Percentiles rank a stretch among this genome's conserved stretches.
These are phyloP conservation scores for Rhodeus uyekii DNA, from an alignment of 2,797 vertebrate genomes.

Conservation along the genomic window DNA sequence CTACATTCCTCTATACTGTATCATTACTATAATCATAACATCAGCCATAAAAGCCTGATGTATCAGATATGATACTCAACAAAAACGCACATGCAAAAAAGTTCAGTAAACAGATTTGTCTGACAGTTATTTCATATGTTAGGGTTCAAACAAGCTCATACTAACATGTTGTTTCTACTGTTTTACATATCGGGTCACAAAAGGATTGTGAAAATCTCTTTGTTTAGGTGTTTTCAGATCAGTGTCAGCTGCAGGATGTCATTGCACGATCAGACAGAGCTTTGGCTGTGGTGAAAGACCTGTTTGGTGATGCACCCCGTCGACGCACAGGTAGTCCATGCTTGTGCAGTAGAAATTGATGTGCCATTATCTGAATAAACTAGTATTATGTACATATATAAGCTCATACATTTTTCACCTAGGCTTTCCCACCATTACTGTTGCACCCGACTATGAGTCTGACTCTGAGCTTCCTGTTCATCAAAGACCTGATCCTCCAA, in stretches of 20 bases:
- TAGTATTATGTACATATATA: not conserved
- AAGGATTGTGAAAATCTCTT: not conserved
- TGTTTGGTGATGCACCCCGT: constrained; percentile 83
- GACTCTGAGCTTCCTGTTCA: constrained; percentile 74
- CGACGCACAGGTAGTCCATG: constrained; percentile 81
- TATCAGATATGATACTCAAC: not conserved
- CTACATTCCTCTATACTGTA: not conserved
- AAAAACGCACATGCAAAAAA: not conserved
- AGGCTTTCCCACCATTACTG: constrained; percentile 91
- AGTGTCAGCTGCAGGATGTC: constrained; percentile 85
- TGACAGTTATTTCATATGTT: not conserved
- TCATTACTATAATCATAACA: not conserved
- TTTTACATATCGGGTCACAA: not conserved
- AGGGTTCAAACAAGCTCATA: not conserved
- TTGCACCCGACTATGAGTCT: constrained; percentile 82
- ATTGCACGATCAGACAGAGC: constrained; percentile 84
- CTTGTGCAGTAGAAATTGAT: not conserved
- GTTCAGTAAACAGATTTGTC: not conserved
- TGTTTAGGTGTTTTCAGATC: constrained; percentile 87
- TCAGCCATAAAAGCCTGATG: not conserved
- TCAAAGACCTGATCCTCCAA: constrained; percentile 78
- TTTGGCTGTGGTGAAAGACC: constrained; percentile 83
- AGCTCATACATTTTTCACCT: not conserved
- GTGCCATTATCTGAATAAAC: not conserved
- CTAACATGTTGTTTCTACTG: not conserved